These are phyloP conservation scores for Priocnemis perturbator DNA, from an alignment of 2,888 invertebrate genomes.

Conservation along the genomic window DNA sequence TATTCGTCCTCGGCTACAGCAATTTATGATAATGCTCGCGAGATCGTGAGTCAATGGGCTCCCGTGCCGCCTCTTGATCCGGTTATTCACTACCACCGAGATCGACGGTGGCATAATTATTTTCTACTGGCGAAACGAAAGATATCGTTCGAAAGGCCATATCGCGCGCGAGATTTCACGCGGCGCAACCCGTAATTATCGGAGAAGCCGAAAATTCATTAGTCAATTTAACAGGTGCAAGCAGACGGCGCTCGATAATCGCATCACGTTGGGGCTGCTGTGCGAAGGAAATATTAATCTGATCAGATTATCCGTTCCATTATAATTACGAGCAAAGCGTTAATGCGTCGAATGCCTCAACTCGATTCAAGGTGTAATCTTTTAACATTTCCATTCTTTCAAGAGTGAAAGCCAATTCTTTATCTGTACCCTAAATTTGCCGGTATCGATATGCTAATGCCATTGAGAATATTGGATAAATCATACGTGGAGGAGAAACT, in stretches of 20 bases:
- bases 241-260: constrained; percentile 44
- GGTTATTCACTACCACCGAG: constrained; percentile 17
- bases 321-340: constrained; percentile 51
- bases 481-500: constrained; percentile 13
- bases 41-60: constrained; percentile 28
- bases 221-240: constrained; percentile 54
- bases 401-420: neutral
- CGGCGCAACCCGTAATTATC: constrained; percentile 51
- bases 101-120: constrained; percentile 47
- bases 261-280: constrained; percentile 10
- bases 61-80: too few species aligned
- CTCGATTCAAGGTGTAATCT: constrained; percentile 16
- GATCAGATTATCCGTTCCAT: constrained; percentile 52
- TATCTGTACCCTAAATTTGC: too few species aligned
- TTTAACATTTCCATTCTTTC: neutral
- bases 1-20: constrained; percentile 22
- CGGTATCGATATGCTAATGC: too few species aligned
- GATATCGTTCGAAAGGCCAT: neutral
- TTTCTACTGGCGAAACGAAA: constrained; percentile 16
- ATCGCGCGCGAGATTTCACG: constrained; percentile 39
- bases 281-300: constrained; percentile 47
- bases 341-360: constrained; percentile 43
- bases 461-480: too few species aligned
- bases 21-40: constrained; percentile 40
- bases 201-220: constrained; percentile 53